Conservation (phyloP, 2,888 invertebrate species). For the Idaea dimidiata region DNA sequence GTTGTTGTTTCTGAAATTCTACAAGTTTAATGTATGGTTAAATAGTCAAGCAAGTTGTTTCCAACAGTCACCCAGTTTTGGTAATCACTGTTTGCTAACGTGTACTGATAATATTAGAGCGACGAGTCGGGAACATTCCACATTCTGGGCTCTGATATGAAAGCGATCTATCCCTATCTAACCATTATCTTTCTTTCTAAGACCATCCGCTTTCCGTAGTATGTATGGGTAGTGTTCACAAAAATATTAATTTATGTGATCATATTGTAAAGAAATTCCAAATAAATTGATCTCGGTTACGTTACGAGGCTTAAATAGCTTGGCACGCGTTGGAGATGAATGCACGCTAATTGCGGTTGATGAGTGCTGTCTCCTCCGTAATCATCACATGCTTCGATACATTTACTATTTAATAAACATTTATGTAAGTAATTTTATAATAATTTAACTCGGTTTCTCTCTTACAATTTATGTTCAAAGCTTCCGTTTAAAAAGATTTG, state of each 20-base stretch:
- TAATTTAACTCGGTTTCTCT: not conserved
- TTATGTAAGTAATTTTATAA: constrained; percentile 26
- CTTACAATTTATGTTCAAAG: not conserved
- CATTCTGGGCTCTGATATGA: constrained; percentile 50
- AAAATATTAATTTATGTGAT: not conserved
- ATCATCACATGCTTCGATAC: constrained; percentile 45
- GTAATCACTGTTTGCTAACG: constrained; percentile 48
- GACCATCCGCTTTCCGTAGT: not conserved
- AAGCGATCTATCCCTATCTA: constrained; percentile 34
- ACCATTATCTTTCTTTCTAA: not conserved
- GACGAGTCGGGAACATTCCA: constrained; percentile 53
- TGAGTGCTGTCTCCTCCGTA: constrained; percentile 47
- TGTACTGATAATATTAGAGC: constrained; percentile 49
- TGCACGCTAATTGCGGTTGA: constrained; percentile 66
- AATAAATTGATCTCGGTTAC: constrained; percentile 21
- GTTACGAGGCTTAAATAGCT: constrained; percentile 44
- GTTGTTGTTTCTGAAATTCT: not conserved
- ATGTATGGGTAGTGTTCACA: constrained; percentile 11
- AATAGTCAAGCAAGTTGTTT: constrained; percentile 7
- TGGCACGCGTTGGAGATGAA: constrained; percentile 65
- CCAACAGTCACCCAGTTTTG: constrained; percentile 31
- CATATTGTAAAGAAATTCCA: not conserved
- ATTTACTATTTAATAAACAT: constrained; percentile 49
- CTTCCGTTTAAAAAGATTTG: not conserved
- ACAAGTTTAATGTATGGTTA: constrained; percentile 3